Evolutionary conservation across 2,888 invertebrate genomes (phyloP).

Genomic region (Chymomyza caudatula): DNA sequence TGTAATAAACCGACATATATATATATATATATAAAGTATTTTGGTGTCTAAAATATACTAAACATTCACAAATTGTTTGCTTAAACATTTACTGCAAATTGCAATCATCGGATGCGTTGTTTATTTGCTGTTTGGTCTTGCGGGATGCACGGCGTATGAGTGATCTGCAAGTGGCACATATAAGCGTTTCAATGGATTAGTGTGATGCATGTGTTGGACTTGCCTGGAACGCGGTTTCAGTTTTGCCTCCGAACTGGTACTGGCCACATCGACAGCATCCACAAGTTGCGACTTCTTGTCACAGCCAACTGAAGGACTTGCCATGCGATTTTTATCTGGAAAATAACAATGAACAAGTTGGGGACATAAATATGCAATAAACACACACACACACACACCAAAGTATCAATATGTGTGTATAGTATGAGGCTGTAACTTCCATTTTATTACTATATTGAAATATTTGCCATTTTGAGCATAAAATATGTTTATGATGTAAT

Average conservation of each 20-base stretch:
- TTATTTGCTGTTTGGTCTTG: slow-evolving; percentile 88
- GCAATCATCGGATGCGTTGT: slow-evolving; percentile 86
- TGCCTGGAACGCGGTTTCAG: slow-evolving; percentile 82
- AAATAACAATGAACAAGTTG: slow-evolving; percentile 15
- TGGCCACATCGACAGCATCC: slow-evolving; percentile 74
- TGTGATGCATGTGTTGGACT: slow-evolving; percentile 29
- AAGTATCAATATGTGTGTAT: not conserved
- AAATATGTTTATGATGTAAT: not conserved
- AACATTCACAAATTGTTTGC: not conserved
- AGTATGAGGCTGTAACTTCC: not conserved
- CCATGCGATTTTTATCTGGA: slow-evolving; percentile 76
- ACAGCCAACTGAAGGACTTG: slow-evolving; percentile 75
- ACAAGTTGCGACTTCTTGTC: slow-evolving; percentile 74
- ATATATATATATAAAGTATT: not conserved
- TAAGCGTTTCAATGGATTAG: no score
- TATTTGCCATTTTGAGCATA: not conserved
- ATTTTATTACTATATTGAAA: not conserved
- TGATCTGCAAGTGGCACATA: slow-evolving; percentile 81
- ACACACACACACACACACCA: not conserved
- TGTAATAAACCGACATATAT: not conserved
- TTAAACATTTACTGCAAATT: slow-evolving; percentile 82
- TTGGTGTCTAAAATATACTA: not conserved
- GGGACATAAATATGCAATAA: not conserved
- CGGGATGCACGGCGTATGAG: slow-evolving; percentile 88
- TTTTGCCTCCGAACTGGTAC: slow-evolving; percentile 78